Percentiles rank a stretch among this genome's conserved stretches.
phyloP scores from a whole-genome alignment of 23 tunicate genomes.

The Pegea sp. region DNA sequence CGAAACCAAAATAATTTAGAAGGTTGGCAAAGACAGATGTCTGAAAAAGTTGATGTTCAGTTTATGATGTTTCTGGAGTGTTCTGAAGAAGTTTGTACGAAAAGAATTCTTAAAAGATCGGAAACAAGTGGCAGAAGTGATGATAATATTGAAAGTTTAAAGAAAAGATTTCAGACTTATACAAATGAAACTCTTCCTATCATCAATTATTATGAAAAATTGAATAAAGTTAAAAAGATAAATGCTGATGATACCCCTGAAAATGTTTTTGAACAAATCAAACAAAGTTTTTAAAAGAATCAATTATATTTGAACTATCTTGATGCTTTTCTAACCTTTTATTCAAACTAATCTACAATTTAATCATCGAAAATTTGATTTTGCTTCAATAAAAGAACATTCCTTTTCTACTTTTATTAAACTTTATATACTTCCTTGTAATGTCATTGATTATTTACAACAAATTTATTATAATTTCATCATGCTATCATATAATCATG shows the following conservation, averaged over 20 bases:
- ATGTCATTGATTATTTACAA: too few relatives aligned
- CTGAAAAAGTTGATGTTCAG: slow-evolving; percentile 35
- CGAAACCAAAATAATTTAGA: slow-evolving; percentile 65
- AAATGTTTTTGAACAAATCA: slow-evolving; percentile 9
- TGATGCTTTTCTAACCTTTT: too few relatives aligned
- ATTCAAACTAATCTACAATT: too few relatives aligned
- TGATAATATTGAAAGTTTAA: slow-evolving; percentile 69
- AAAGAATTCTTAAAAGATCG: slow-evolving; percentile 51
- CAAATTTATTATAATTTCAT: too few relatives aligned
- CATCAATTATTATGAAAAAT: slow-evolving; percentile 24
- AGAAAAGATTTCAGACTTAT: slow-evolving; percentile 74
- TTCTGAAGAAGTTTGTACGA: slow-evolving; percentile 57
- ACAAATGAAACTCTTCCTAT: slow-evolving; percentile 49
- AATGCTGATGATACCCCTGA: slow-evolving; percentile 18
- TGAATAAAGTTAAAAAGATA: slow-evolving; percentile 39
- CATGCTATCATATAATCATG: too few relatives aligned
- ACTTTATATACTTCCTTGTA: too few relatives aligned
- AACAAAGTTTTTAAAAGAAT: neutral
- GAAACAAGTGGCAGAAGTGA: slow-evolving; percentile 87
- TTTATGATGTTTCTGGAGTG: slow-evolving; percentile 79
- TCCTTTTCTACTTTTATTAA: too few relatives aligned
- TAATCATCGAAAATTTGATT: too few relatives aligned
- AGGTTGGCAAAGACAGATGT: slow-evolving; percentile 90
- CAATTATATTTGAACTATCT: too few relatives aligned
- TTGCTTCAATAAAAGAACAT: too few relatives aligned